These are phyloP conservation scores for Mormyrus hasselquistii DNA, from an alignment of 2,797 vertebrate genomes.

Conservation along the genomic window DNA sequence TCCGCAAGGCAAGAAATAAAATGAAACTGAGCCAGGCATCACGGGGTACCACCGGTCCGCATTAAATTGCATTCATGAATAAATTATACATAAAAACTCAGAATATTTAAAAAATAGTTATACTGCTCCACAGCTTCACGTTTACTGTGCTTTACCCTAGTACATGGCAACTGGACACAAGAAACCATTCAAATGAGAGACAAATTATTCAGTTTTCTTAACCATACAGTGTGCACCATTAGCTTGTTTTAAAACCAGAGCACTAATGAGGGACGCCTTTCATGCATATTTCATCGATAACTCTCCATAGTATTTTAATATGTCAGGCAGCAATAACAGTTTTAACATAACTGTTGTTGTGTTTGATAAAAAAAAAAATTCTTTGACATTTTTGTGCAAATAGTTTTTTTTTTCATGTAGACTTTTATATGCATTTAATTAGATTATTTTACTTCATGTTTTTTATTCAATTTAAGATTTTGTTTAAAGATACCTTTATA, in stretches of 20 bases:
- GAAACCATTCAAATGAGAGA: background rate
- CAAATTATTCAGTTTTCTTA: background rate
- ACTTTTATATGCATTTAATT: background rate
- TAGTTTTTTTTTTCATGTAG: background rate
- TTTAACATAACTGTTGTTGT: background rate
- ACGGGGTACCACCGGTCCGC: background rate
- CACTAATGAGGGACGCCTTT: background rate
- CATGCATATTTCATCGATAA: background rate
- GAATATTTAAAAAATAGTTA: constrained; percentile 1
- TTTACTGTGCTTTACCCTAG: background rate
- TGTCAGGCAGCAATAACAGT: background rate
- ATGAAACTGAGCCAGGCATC: background rate
- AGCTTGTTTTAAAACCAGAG: background rate
- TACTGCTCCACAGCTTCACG: background rate
- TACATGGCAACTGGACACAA: background rate
- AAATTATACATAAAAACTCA: background rate
- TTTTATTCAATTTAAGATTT: background rate
- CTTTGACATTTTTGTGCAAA: background rate
- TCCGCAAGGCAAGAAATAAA: background rate
- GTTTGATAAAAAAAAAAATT: background rate
- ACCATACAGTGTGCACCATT: background rate
- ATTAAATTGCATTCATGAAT: background rate
- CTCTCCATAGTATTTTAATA: background rate
- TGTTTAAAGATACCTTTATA: background rate
- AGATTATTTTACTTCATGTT: background rate